phyloP scores from a whole-genome alignment of 2,888 invertebrate species.

The Bibio marci region DNA sequence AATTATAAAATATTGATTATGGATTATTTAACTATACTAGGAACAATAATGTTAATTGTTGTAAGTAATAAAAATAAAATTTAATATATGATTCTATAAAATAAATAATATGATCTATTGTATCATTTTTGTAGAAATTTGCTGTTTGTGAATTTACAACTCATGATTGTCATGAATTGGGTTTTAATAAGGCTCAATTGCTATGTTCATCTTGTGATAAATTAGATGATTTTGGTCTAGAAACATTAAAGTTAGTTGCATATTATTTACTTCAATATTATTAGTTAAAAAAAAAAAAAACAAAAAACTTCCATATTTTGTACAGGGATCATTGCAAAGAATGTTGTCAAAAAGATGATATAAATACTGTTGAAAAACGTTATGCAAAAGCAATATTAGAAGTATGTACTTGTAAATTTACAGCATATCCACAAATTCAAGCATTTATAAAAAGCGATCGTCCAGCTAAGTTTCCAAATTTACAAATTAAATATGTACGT shows the following conservation, averaged over 20 bases:
- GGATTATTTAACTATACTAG: too few relatives aligned
- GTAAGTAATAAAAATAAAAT: too few relatives aligned
- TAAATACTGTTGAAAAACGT: constrained; percentile 43
- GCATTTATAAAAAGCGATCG: constrained; percentile 92
- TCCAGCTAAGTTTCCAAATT: constrained; percentile 76
- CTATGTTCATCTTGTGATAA: constrained; percentile 80
- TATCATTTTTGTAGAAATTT: too few relatives aligned
- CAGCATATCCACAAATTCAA: constrained; percentile 94
- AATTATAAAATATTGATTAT: too few relatives aligned
- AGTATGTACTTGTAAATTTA: constrained; percentile 97
- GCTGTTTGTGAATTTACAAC: constrained; percentile 56
- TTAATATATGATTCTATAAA: too few relatives aligned
- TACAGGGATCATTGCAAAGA: constrained; percentile 49
- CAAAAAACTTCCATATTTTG: background rate
- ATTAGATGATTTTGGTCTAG: constrained; percentile 43
- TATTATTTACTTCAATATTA: too few relatives aligned
- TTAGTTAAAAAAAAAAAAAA: too few relatives aligned
- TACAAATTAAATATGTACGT: constrained; percentile 81
- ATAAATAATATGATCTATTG: too few relatives aligned
- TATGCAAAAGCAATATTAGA: constrained; percentile 86
- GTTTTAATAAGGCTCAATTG: constrained; percentile 71
- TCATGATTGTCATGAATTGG: constrained; percentile 70
- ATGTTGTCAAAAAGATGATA: constrained; percentile 64
- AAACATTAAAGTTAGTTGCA: constrained; percentile 18
- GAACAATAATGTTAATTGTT: too few relatives aligned